Evolutionary conservation across 2,113 vertebrate species (phyloP).

Genomic region (Malurus cyaneus): DNA sequence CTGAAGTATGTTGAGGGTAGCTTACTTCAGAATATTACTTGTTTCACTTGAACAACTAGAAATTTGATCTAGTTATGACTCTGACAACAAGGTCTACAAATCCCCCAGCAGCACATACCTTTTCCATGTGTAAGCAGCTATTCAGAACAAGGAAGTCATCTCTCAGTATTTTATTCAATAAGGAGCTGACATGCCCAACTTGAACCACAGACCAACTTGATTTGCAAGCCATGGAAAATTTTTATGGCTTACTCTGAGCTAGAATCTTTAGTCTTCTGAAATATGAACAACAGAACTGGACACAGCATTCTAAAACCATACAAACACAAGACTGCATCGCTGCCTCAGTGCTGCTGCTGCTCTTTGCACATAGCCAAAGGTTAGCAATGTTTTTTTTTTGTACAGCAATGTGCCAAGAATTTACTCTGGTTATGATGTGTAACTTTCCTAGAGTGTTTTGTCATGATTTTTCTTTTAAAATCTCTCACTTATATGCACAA

Average conservation of each 20-base stretch:
- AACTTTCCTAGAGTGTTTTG: neutral
- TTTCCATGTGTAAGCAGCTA: constrained; percentile 20
- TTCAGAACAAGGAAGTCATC: neutral
- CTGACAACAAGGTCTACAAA: neutral
- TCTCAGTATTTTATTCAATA: neutral
- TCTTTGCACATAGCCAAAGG: neutral
- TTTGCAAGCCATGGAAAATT: neutral
- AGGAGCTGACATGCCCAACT: neutral
- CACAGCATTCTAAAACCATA: neutral
- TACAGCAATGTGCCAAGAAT: neutral
- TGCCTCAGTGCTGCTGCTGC: neutral
- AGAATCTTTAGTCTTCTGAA: neutral
- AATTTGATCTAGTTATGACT: neutral
- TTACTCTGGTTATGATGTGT: neutral
- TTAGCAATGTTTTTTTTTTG: neutral
- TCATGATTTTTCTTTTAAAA: neutral
- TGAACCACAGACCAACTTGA: neutral
- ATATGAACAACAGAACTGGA: neutral
- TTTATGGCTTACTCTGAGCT: neutral
- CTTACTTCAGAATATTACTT: neutral
- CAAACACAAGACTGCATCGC: neutral
- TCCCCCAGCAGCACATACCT: neutral
- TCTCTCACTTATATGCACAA: neutral
- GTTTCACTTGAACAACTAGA: neutral
- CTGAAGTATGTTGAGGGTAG: neutral